phyloP scores from a whole-genome alignment of 1,140 invertebrate genomes.

The Atta texana region DNA sequence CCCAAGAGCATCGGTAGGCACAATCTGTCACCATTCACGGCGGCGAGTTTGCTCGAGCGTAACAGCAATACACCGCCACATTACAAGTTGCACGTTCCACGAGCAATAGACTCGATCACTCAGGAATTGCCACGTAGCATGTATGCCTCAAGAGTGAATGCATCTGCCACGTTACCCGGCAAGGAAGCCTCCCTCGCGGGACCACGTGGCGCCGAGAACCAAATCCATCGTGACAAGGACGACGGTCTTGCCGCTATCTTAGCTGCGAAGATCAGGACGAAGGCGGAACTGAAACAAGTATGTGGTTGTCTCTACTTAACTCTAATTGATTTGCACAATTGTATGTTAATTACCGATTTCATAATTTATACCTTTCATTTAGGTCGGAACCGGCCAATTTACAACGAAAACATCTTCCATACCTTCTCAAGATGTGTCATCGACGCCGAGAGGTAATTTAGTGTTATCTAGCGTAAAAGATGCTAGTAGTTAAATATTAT shows the following conservation, averaged over 20 bases:
- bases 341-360: background rate
- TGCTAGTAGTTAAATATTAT: background rate
- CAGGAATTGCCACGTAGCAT: constrained; percentile 81
- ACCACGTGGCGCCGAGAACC: constrained; percentile 80
- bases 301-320: background rate
- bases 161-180: constrained; percentile 80
- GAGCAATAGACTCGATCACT: constrained; percentile 88
- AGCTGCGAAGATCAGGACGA: constrained; percentile 92
- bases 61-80: constrained; percentile 86
- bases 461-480: background rate
- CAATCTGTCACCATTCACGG: constrained; percentile 87
- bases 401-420: constrained; percentile 74
- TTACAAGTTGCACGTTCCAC: constrained; percentile 90
- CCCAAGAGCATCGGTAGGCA: constrained; percentile 86
- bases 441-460: constrained; percentile 79
- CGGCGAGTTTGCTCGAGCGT: constrained; percentile 86
- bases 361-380: constrained; percentile 2
- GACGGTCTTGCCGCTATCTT: constrained; percentile 87
- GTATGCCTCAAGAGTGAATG: constrained; percentile 81
- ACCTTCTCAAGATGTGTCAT: constrained; percentile 74
- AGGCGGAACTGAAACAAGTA: constrained; percentile 93
- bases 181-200: constrained; percentile 79
- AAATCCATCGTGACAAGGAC: constrained; percentile 84
- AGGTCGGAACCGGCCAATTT: constrained; percentile 82
- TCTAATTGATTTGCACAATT: background rate